Conservation (phyloP, 2,797 vertebrate species). For the Sciurus vulgaris region DNA sequence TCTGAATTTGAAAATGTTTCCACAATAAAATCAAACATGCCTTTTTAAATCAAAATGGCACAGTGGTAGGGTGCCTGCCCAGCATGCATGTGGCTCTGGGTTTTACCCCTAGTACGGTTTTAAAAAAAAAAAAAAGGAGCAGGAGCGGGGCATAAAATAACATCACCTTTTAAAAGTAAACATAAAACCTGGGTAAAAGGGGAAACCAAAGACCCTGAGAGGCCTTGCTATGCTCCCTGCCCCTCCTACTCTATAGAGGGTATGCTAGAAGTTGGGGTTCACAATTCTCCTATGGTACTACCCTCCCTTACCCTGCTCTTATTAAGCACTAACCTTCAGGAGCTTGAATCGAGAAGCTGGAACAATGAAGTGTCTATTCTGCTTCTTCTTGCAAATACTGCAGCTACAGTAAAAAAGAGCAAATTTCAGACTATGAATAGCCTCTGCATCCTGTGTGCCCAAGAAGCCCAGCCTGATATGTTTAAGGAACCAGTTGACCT, state of each 20-base stretch:
- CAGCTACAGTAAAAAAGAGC: slow-evolving; percentile 90
- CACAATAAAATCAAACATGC: background rate
- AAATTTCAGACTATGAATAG: background rate
- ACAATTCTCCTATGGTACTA: background rate
- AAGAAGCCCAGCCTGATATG: background rate
- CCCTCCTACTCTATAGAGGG: too few species aligned
- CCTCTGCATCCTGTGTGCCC: background rate
- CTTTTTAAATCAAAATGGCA: background rate
- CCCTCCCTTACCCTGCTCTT: background rate
- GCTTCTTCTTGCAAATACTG: slow-evolving; percentile 98
- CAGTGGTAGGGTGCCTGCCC: too few species aligned
- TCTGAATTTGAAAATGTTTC: slow-evolving; percentile 56
- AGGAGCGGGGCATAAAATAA: background rate
- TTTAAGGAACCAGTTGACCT: background rate
- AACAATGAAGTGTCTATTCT: slow-evolving; percentile 97
- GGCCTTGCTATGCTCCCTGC: background rate
- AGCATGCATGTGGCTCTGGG: too few species aligned
- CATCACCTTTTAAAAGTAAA: slow-evolving; percentile 21
- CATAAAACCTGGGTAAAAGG: background rate
- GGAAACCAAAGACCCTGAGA: background rate
- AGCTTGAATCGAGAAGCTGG: slow-evolving; percentile 93
- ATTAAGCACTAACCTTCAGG: slow-evolving; percentile 91
- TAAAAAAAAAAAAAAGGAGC: too few species aligned
- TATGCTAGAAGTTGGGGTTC: background rate
- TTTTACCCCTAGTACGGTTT: too few species aligned